Conservation (phyloP, 2,888 invertebrate genomes). For the Plebejus anna region DNA sequence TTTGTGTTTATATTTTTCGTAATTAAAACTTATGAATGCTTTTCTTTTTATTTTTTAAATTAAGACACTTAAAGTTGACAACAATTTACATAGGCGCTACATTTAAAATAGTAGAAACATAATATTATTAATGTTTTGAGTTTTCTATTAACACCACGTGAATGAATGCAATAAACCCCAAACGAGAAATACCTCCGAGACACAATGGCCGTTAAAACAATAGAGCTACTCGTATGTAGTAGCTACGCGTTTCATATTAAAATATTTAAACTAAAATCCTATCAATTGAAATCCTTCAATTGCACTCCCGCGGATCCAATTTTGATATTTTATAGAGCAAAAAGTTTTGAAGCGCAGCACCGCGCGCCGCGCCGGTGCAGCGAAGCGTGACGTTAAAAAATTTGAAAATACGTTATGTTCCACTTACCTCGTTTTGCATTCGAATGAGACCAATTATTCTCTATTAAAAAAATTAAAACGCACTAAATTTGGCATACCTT, state of each 20-base stretch:
- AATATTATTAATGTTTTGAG: too few species aligned
- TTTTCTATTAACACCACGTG: background rate
- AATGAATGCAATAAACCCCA: background rate
- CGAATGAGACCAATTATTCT: slow-evolving; percentile 6
- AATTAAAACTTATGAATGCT: background rate
- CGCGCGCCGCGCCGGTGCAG: background rate
- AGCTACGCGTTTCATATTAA: background rate
- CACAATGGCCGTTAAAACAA: background rate
- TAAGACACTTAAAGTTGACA: background rate
- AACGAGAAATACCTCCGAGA: background rate
- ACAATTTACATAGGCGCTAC: background rate
- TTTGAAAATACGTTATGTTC: slow-evolving; percentile 27
- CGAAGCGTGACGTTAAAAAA: slow-evolving; percentile 24
- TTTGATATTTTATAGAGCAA: slow-evolving; percentile 21
- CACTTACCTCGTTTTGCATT: slow-evolving; percentile 20
- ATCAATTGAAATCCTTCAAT: slow-evolving; percentile 19
- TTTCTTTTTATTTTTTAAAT: background rate
- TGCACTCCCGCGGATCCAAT: slow-evolving; percentile 23
- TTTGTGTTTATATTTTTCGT: background rate
- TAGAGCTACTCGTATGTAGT: background rate
- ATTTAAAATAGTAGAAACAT: too few species aligned
- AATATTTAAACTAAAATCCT: slow-evolving; percentile 17
- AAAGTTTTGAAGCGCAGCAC: slow-evolving; percentile 20
- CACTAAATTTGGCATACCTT: background rate
- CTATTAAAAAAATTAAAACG: background rate